Evolutionary conservation across 2,888 invertebrate species (phyloP), one percentile per base, ranked within the genome.

Genomic region (Lumbricus terrestris): DNA sequence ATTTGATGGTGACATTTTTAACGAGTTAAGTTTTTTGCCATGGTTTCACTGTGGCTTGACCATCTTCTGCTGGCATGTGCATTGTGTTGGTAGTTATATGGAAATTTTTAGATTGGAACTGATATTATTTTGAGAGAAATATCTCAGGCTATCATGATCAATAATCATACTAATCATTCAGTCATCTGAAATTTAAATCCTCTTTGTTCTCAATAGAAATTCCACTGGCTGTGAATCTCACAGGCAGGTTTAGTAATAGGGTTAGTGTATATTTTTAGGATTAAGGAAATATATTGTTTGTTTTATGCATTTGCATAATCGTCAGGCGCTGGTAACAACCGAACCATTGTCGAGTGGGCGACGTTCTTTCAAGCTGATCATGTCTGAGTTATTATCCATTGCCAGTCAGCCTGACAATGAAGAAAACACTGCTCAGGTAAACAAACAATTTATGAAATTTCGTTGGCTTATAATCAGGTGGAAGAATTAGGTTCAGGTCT

Each of bases 371-470:
- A 90, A 90, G 47, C 88, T 88, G 37, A 47, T 35, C n/a, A 90
- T 90, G 90, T 69, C 38, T 20, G 40, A 90, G 13, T 82, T 88
- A 33, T 35, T 90, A 20, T 16, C 4, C 29, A 69, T 88, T 35
- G 90, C 90, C n/a, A 83, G 37, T 33, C 88, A 88, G 16, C 42
- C 40, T 18, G 33, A 40, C 16, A 82, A 33, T 34, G 82, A 38
- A 34, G 90, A 88, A 34, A 88, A 90, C 54, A 89, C 89, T 16
- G 33, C 83, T 23, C 90, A 90, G 47, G 90, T 88, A 33, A 69
- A n/a, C 29, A 42, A 23, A 4, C 82, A 29, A 37, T 88, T 34
- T 5, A 42, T 29, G 83, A 38, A 89, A 90, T 33, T n/a, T 40
- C 47, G 33, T 13, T 88, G 20, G 23, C 34, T 33, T 42, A 42